These are phyloP conservation scores for Orchestia grillus DNA, from an alignment of 1,140 invertebrate genomes.

Conservation along the genomic window DNA sequence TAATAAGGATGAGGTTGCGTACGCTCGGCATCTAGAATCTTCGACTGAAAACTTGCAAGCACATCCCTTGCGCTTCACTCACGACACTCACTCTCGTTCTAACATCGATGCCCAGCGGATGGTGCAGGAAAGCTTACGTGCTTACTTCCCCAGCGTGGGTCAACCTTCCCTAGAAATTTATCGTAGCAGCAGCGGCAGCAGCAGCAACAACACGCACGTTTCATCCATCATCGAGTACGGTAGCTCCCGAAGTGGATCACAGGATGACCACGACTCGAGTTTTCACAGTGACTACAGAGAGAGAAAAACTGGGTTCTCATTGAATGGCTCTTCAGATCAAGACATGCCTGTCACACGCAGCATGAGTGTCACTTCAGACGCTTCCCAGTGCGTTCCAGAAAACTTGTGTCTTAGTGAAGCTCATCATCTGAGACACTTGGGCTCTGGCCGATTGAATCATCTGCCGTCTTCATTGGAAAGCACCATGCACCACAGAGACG, in stretches of 20 bases:
- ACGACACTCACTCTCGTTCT: neutral
- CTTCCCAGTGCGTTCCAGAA: conserved; percentile 8
- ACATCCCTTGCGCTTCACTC: neutral
- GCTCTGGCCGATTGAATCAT: neutral
- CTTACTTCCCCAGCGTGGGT: conserved; percentile 4
- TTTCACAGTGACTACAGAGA: neutral
- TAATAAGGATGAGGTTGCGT: neutral
- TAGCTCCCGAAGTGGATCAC: neutral
- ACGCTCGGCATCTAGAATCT: neutral
- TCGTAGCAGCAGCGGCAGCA: neutral
- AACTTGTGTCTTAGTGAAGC: neutral
- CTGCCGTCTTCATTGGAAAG: neutral
- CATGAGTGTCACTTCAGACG: neutral
- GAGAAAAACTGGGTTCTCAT: neutral
- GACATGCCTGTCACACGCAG: neutral
- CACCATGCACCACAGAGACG: neutral
- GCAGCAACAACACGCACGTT: neutral
- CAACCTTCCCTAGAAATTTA: neutral
- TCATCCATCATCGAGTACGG: neutral
- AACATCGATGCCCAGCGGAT: conserved; percentile 39
- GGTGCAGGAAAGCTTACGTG: conserved; percentile 45
- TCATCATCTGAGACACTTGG: neutral
- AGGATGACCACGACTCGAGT: neutral
- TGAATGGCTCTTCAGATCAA: neutral
- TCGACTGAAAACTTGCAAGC: neutral